Evolutionary conservation across 2,888 invertebrate species (phyloP), one percentile per base, ranked within the genome.

Genomic region (Hirudinaria manillensis): DNA sequence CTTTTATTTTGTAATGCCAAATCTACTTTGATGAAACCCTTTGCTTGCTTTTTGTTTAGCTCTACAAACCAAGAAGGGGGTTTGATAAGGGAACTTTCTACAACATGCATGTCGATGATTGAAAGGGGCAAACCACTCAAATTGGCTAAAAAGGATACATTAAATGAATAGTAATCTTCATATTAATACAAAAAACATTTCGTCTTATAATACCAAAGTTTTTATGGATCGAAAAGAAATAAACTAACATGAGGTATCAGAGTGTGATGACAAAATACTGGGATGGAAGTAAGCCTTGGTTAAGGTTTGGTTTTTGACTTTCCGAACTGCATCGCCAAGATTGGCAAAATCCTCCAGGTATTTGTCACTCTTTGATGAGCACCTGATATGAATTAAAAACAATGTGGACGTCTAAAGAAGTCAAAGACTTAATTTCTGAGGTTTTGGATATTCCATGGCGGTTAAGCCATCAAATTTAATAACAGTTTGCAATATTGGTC

Each of bases 201-300:
- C 10, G 16, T 10, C 16, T 45, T 45, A 10, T 16, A 45, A 45
- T 45, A 16, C 13, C 45, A 45, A 16, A 45, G 13, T 10, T 16
- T 16, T 16, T 10, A 45, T 45, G 45, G 10, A 4, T 45, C 45
- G 10, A 45, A n/a, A n/a, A n/a, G n/a, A 1, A 3, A 45, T 10
- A 16, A 10, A 45, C 45, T 45, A 45, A 45, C 45, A 45, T n/a
- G n/a, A n/a, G 13, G 45, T 45, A 7, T 45, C 45, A 10, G 45
- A 45, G 45, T 45, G 45, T 16, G 10, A 45, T 45, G 45, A 61
- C 29, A 61, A 61, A n/a, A n/a, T 65, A 10, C 7, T 73, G 13
- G 73, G 73, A 65, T 73, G 73, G 29, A 73, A 65, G 65, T 65
- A 73, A 27, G 36, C 32, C 27, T 45, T 55, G 19, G 73, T 73